These are phyloP conservation scores for Sycon ciliatum DNA, from an alignment of 37 sponge, comb jelly and placozoan genomes.

Conservation along the genomic window DNA sequence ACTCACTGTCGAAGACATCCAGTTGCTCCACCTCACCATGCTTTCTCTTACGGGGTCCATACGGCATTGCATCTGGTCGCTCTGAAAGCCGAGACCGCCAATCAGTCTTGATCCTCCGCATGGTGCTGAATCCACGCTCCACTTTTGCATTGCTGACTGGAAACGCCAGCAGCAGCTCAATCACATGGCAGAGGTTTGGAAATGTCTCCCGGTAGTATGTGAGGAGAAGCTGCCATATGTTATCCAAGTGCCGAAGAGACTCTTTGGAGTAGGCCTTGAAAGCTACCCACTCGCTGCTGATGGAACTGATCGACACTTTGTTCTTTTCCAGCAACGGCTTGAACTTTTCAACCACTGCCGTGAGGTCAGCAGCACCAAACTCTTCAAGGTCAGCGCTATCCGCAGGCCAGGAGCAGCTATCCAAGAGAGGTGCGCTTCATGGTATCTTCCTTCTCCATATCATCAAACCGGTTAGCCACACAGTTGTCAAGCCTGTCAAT, in stretches of 20 bases:
- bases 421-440: slow-evolving; percentile 12
- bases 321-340: not conserved
- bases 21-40: no score
- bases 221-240: slow-evolving; percentile 17
- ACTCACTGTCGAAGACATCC: no score
- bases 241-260: not conserved
- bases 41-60: slow-evolving; percentile 23
- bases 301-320: no score
- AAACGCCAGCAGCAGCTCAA: slow-evolving; percentile 12
- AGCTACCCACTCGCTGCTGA: not conserved
- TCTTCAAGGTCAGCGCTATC: not conserved
- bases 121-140: slow-evolving; percentile 14
- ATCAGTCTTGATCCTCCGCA: slow-evolving; percentile 17
- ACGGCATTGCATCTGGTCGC: slow-evolving; percentile 12
- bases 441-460: not conserved
- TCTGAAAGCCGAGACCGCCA: slow-evolving; percentile 15
- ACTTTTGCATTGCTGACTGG: slow-evolving; percentile 23
- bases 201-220: slow-evolving; percentile 10
- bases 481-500: not conserved
- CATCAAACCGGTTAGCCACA: slow-evolving; percentile 25
- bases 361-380: not conserved
- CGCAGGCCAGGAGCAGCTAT: not conserved
- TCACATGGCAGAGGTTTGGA: slow-evolving; percentile 5
- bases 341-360: slow-evolving; percentile 11
- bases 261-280: not conserved